phyloP scores from a whole-genome alignment of 2,888 invertebrate species.

The Salpingus planirostris region DNA sequence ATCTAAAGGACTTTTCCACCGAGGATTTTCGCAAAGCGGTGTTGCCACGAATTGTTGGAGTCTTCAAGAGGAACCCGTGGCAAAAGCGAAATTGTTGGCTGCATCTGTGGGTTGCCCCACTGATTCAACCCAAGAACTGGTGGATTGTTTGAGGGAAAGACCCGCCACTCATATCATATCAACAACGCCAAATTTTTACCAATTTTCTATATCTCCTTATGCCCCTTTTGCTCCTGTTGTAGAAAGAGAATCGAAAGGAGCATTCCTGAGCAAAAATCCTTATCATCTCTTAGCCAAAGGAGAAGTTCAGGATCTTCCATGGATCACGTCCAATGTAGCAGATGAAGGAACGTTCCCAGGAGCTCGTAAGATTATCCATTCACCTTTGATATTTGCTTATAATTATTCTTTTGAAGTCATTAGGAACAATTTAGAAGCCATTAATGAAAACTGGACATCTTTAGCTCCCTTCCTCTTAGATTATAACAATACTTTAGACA shows the following conservation, averaged over 20 bases:
- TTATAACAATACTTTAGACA: constrained; percentile 15
- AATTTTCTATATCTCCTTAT: constrained; percentile 18
- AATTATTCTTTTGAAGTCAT: too few relatives aligned
- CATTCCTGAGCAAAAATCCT: constrained; percentile 32
- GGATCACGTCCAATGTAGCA: constrained; percentile 33
- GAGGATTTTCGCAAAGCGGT: constrained; percentile 33
- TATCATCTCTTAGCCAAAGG: constrained; percentile 26
- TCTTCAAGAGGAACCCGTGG: constrained; percentile 20
- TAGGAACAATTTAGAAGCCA: constrained; percentile 2
- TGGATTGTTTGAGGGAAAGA: constrained; percentile 28
- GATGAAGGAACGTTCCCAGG: constrained; percentile 27
- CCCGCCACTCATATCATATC: constrained; percentile 23
- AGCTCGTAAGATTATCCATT: neutral
- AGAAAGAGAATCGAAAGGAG: constrained; percentile 7
- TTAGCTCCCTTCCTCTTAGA: constrained; percentile 18
- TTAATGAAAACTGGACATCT: constrained; percentile 15
- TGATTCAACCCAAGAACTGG: constrained; percentile 18
- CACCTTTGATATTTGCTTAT: too few relatives aligned
- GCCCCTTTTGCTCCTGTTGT: constrained; percentile 28
- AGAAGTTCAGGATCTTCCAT: constrained; percentile 29
- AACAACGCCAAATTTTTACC: constrained; percentile 7
- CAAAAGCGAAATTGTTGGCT: constrained; percentile 24
- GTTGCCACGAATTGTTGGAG: constrained; percentile 27
- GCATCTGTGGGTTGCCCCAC: constrained; percentile 26
- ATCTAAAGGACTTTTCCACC: constrained; percentile 36